Evolutionary conservation across 2,797 vertebrate species (phyloP), one percentile per base, ranked within the genome.

Genomic region (Apodemus agrarius): DNA sequence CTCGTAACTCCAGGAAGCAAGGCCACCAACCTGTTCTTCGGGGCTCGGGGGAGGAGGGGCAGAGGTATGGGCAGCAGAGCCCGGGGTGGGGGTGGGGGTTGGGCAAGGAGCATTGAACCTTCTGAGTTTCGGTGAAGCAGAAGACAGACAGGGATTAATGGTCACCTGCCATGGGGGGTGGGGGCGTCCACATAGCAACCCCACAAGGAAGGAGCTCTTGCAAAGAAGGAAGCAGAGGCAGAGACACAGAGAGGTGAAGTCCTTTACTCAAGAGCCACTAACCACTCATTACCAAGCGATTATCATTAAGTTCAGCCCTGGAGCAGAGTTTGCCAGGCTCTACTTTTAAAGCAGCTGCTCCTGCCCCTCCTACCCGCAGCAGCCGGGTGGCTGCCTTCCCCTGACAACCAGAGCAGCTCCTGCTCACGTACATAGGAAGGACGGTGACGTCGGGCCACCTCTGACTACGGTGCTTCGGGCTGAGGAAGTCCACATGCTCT

Each of bases 261-360:
- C 24, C 52, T 96, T 97, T 97, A 97, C 94, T 97, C 49, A 76
- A 21, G 84, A 79, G 34, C 21, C 37, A 65, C 65, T 78, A 97
- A 96, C 95, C 95, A 91, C 97, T 95, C 57, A 96, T 95, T 94
- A 96, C 29, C 26, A 89, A 96, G 91, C 82, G 79, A 93, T 95
- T 46, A 52, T 88, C 26, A 83, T 89, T 74, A 84, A 81, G 17
- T 80, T 93, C 65, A 88, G 89, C 78, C 31, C 31, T 10, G 26
- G 93, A 85, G 78, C 90, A 92, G 80, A 83, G 72, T 78, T 96
- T 43, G 94, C 57, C 14, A 43, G 31, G 46, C 65, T 0, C 0
- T 12, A 46, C 7, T 79, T 75, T 43, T 67, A 46, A 40, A 82
- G 52, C 11, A 80, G 37, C 46, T 43, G 49, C 75, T 78, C 67